Conservation (phyloP, 2,888 invertebrate genomes). For the Xestia sexstrigata region DNA sequence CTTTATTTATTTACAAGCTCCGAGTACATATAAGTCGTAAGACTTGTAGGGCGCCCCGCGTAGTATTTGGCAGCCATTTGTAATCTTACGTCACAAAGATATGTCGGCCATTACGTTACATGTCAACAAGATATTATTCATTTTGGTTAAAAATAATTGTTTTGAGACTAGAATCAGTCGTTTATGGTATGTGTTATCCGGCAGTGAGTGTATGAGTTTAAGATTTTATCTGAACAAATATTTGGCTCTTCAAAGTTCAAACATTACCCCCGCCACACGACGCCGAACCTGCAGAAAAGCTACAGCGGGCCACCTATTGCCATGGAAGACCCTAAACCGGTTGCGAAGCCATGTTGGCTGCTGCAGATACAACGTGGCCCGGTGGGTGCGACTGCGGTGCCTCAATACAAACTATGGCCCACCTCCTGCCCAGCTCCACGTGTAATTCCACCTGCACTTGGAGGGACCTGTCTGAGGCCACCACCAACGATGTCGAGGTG, state of each 20-base stretch:
- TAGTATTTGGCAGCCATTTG: constrained; percentile 43
- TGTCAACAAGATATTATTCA: constrained; percentile 31
- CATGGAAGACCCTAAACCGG: no score
- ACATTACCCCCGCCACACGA: no score
- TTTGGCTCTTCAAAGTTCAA: neutral
- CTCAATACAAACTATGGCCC: no score
- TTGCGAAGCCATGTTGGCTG: no score
- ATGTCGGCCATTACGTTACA: constrained; percentile 23
- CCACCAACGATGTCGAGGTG: no score
- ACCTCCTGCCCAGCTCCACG: no score
- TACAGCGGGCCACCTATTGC: no score
- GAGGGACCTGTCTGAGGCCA: no score
- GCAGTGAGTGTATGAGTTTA: neutral
- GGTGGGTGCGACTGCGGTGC: no score
- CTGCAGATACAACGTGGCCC: no score
- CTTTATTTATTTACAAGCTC: constrained; percentile 50
- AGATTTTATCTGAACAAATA: neutral
- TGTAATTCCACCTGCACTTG: no score
- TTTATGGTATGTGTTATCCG: neutral
- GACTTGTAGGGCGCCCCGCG: neutral
- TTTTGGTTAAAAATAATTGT: constrained; percentile 24
- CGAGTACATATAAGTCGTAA: constrained; percentile 20
- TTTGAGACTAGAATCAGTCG: neutral
- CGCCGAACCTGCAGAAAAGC: no score
- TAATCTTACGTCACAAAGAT: constrained; percentile 29